These are phyloP conservation scores for Druon quercuslanigerum DNA, from an alignment of 1,140 invertebrate species.

Conservation along the genomic window DNA sequence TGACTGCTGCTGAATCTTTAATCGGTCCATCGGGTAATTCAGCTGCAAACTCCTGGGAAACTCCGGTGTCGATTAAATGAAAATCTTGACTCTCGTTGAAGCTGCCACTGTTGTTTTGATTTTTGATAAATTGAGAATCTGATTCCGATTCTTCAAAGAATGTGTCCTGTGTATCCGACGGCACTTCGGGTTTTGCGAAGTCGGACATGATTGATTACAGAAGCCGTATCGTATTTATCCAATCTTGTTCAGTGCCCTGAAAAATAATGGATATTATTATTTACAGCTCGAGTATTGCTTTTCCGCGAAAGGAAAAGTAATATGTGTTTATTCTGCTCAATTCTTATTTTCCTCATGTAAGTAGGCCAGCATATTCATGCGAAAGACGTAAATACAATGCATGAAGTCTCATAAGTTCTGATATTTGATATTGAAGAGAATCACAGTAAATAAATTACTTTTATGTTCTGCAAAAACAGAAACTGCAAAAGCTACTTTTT, in stretches of 20 bases:
- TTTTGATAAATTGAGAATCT: conserved; percentile 11
- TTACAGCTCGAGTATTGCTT: not conserved
- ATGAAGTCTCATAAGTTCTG: too few relatives aligned
- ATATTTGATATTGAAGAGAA: too few relatives aligned
- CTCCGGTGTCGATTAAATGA: conserved; percentile 50
- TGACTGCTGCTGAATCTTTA: not conserved
- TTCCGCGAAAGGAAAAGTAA: too few relatives aligned
- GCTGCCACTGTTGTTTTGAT: conserved; percentile 19
- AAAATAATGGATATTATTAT: not conserved
- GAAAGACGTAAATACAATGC: too few relatives aligned
- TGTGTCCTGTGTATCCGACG: conserved; percentile 43
- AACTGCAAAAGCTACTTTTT: too few relatives aligned
- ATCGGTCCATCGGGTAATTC: not conserved
- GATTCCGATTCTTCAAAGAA: conserved; percentile 41
- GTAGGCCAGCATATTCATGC: too few relatives aligned
- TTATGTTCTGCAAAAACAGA: too few relatives aligned
- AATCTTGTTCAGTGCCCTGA: not conserved
- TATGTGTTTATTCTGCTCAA: too few relatives aligned
- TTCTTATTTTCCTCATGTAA: not conserved
- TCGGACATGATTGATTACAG: conserved; percentile 45
- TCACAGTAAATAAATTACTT: too few relatives aligned
- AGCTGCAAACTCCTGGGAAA: conserved; percentile 31
- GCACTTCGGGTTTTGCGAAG: conserved; percentile 22
- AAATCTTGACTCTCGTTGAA: conserved; percentile 64
- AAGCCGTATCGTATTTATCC: not conserved